Conservation (phyloP, 2,113 vertebrate species). For the Choloepus hoffmanni region DNA sequence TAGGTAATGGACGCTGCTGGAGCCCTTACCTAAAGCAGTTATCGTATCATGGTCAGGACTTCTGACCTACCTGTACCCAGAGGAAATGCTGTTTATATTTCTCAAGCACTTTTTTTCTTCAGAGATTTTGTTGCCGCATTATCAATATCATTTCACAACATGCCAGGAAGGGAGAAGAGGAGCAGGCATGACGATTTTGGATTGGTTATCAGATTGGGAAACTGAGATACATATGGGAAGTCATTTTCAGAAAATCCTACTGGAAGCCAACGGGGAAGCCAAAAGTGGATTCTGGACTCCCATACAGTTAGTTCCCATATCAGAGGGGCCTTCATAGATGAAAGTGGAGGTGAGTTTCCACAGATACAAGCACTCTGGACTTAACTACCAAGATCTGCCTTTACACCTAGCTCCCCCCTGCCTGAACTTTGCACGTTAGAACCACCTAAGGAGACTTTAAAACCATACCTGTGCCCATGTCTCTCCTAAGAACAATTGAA, state of each 20-base stretch:
- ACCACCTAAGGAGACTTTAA: not conserved
- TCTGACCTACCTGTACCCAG: rapidly evolving
- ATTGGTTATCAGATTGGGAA: not conserved
- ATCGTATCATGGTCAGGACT: not conserved
- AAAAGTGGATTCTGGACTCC: not conserved
- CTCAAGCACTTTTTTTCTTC: not conserved
- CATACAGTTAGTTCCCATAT: not conserved
- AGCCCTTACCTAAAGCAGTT: not conserved
- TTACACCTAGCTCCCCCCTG: not conserved
- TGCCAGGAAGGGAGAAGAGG: not conserved
- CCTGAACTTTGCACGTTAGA: not conserved
- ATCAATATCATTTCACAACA: not conserved
- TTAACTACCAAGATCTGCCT: not conserved
- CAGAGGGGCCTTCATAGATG: not conserved
- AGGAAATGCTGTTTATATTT: not conserved
- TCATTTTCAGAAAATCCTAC: not conserved
- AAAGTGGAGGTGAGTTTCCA: not conserved
- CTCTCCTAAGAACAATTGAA: not conserved
- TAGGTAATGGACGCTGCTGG: not conserved
- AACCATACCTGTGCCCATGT: not conserved
- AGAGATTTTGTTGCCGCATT: not conserved
- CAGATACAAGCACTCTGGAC: not conserved
- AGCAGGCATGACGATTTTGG: not conserved
- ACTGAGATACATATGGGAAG: not conserved
- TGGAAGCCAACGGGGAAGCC: not conserved